Evolutionary conservation across 2,113 vertebrate genomes (phyloP).

Genomic region (Naja naja): DNA sequence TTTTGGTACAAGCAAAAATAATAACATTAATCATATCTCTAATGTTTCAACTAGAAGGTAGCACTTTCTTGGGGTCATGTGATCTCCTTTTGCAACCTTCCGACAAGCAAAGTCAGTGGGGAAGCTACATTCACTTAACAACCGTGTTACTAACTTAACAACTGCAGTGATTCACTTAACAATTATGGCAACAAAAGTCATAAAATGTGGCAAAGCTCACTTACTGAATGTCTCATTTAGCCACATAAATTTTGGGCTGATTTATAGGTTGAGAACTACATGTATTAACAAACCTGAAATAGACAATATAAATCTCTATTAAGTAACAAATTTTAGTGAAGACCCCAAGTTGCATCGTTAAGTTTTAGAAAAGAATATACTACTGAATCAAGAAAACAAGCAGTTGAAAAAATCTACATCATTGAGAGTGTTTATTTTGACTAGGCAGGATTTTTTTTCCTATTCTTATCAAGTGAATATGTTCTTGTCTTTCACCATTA

Average conservation of each 20-base stretch:
- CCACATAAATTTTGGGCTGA: not conserved
- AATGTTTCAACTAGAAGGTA: no score
- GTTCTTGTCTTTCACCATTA: conserved; percentile 53
- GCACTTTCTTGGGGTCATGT: not conserved
- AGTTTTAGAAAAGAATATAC: not conserved
- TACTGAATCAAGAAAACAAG: conserved; percentile 17
- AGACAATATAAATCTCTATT: not conserved
- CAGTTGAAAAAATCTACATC: not conserved
- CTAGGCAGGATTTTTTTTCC: not conserved
- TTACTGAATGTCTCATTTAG: not conserved
- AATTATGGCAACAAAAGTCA: not conserved
- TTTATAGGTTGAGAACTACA: not conserved
- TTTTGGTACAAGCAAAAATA: no score
- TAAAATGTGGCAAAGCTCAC: not conserved
- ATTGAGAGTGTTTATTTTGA: conserved; percentile 15
- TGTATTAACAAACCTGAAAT: not conserved
- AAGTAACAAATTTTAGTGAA: not conserved
- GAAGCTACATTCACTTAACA: not conserved
- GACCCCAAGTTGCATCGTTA: not conserved
- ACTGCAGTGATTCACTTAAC: not conserved
- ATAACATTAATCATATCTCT: no score
- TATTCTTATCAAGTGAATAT: conserved; percentile 52
- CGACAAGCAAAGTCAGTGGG: not conserved
- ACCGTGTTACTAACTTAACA: not conserved
- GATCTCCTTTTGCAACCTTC: not conserved